Evolutionary conservation across 2,113 vertebrate genomes (phyloP).

Genomic region (Azemiops feae): DNA sequence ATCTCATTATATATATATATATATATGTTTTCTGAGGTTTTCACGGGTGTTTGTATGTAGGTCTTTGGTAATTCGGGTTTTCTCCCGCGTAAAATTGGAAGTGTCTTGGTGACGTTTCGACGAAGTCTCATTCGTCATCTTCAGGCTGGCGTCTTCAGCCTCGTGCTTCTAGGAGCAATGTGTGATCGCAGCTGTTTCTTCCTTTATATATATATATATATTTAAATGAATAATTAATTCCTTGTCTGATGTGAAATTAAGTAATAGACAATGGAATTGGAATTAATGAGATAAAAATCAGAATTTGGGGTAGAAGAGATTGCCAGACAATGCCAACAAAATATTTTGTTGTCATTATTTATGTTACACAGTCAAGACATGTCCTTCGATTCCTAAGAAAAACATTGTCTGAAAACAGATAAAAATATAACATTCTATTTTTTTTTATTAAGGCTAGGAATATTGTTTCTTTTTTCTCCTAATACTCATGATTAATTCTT

Average conservation of each 20-base stretch:
- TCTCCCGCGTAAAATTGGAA: no score
- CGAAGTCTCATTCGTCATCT: no score
- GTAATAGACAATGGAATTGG: background rate
- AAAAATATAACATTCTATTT: background rate
- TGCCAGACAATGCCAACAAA: background rate
- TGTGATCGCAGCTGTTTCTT: no score
- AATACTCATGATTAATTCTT: background rate
- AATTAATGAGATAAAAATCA: background rate
- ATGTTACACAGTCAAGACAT: background rate
- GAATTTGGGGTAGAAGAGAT: background rate
- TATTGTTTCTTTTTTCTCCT: background rate
- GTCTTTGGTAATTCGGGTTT: no score
- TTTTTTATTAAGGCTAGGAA: background rate
- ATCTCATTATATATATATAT: background rate
- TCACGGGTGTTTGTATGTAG: no score
- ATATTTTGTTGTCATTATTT: background rate
- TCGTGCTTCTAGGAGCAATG: no score
- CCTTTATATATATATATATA: no score
- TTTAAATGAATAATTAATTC: background rate
- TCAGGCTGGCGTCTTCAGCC: no score
- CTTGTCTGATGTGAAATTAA: background rate
- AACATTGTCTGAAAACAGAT: background rate
- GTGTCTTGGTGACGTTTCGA: no score
- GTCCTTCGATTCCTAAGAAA: background rate
- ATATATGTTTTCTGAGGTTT: no score